Base-by-base conservation (phyloP, 2,113 vertebrate species). In the Laticauda laticaudata region DNA sequence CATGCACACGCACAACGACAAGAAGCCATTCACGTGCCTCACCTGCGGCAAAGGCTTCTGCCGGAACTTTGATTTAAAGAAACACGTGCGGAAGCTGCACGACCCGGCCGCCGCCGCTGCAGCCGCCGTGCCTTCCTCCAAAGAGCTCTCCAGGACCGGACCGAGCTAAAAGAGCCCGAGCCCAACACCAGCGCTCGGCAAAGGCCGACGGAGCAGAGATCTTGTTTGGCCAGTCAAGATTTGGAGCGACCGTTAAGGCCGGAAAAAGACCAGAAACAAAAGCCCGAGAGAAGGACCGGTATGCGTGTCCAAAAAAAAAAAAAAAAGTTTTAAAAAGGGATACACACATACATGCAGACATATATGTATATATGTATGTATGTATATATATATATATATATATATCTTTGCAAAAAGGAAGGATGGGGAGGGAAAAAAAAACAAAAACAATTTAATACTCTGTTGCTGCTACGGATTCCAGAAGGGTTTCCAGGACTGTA, bases 1-100 rank as follows among this genome's bases (percentile, higher is more conserved):
- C 97, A 99, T 99, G 98, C 98, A 99, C 97, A 99, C 98, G 59
- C 98, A 99, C 97, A 99, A 98, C 88, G 98, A 99, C 97, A 99
- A 98, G 98, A 99, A 99, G 96, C 98, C 98, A 88, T 98, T 98
- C 96, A 99, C 98, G 21, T 99, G 98, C 89, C 97, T 97, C 96
- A 98, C 98, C 95, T 99, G 98, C 96, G 98, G 98, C 93, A 99
- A 99, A 96, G 98, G 98, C 92, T 99, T 98, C 96, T 99, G 98
- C 97, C 97, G 98, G 97, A 98, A 98, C 98, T 99, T 99, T 98
- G 98, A 99, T 95, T 97, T 99, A 96, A 99, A 99, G 98, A 99
- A 99, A 95, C 98, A 99, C 88, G 98, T 99, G 96, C 97, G 98
- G 95, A 99, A 99, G 97, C 97, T 99, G 92, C 98, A 99, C 92